Evolutionary conservation across 1,140 invertebrate species (phyloP).

Genomic region (Eueides isabella): DNA sequence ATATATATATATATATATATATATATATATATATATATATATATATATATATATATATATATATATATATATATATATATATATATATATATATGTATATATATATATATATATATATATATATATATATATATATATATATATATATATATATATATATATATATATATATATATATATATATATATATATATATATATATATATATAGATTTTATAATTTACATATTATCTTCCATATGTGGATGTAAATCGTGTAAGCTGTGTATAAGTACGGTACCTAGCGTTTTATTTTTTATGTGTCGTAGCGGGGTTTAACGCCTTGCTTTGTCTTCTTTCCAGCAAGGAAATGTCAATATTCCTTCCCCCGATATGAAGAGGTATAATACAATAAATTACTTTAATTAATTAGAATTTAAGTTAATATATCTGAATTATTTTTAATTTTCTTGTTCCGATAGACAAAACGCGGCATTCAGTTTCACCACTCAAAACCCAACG

Average conservation of each 20-base stretch:
- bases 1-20: neutral
- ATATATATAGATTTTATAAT: slow-evolving; percentile 40
- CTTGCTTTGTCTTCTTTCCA: no score
- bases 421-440: no score
- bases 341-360: no score
- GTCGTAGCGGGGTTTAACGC: no score
- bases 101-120: slow-evolving; percentile 23
- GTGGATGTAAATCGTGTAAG: neutral
- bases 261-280: neutral
- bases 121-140: slow-evolving; percentile 9
- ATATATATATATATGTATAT: slow-evolving; percentile 29
- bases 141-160: slow-evolving; percentile 28
- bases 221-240: slow-evolving; percentile 46
- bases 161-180: no score
- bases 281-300: neutral
- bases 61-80: no score
- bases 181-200: slow-evolving; percentile 31
- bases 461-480: no score
- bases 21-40: slow-evolving; percentile 27
- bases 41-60: slow-evolving; percentile 28
- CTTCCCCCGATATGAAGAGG: no score
- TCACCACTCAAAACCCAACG: no score
- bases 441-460: no score
- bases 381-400: no score
- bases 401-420: no score